phyloP scores from a whole-genome alignment of 2,797 vertebrate species.

The Takifugu rubripes region DNA sequence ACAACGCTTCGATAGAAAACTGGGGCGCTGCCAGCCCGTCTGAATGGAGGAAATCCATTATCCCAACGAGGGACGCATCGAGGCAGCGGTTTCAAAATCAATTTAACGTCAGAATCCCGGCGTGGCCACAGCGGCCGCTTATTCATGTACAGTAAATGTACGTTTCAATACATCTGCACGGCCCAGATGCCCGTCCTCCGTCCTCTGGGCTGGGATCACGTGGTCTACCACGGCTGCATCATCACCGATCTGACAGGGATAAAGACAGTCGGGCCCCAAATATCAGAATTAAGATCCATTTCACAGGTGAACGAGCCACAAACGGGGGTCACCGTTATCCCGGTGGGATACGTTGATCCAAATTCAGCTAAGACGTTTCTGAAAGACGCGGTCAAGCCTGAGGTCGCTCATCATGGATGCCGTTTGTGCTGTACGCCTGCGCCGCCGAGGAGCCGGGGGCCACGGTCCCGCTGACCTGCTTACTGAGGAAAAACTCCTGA shows the following conservation, averaged over 20 bases:
- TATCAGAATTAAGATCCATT: slow-evolving; percentile 24
- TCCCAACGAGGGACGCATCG: slow-evolving; percentile 19
- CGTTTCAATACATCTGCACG: slow-evolving; percentile 17
- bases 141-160: slow-evolving; percentile 10
- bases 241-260: slow-evolving; percentile 42
- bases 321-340: slow-evolving; percentile 18
- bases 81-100: slow-evolving; percentile 14
- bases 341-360: slow-evolving; percentile 23
- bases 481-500: slow-evolving; percentile 41
- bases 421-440: slow-evolving; percentile 43
- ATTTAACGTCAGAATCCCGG: slow-evolving; percentile 27
- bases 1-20: slow-evolving; percentile 42
- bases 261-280: background rate
- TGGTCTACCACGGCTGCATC: slow-evolving; percentile 44
- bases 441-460: slow-evolving; percentile 57
- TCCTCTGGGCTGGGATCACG: slow-evolving; percentile 5
- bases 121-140: slow-evolving; percentile 2
- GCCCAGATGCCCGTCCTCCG: slow-evolving; percentile 11
- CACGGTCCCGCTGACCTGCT: slow-evolving; percentile 67
- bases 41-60: slow-evolving; percentile 19
- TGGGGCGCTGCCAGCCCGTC: slow-evolving; percentile 56
- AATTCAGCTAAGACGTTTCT: background rate
- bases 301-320: slow-evolving; percentile 19
- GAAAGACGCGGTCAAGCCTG: too few relatives aligned
- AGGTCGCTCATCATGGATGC: slow-evolving; percentile 14